A percentile compares a stretch with the other conserved stretches of the same genome.
Evolutionary conservation across 2,888 invertebrate genomes (phyloP).

Genomic region (Empis stercorea): DNA sequence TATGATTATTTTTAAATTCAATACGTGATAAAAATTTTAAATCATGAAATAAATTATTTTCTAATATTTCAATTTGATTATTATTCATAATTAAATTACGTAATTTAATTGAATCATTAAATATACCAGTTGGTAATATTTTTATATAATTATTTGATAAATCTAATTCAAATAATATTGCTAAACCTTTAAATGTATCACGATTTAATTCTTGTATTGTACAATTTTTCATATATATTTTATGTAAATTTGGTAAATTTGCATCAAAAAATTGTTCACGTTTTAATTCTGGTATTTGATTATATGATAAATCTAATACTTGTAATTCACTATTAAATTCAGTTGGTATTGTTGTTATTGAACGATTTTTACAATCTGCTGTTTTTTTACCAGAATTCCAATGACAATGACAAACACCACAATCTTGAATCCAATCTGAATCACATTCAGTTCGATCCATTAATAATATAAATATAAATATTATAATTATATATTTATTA

Average conservation of each 20-base stretch:
- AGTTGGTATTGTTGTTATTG: constrained; percentile 56
- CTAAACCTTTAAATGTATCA: constrained; percentile 61
- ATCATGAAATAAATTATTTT: constrained; percentile 62
- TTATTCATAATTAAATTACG: constrained; percentile 59
- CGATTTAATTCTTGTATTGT: constrained; percentile 57
- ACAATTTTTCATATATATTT: constrained; percentile 62
- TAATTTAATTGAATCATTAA: constrained; percentile 55
- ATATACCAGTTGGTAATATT: constrained; percentile 53
- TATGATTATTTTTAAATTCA: constrained; percentile 60
- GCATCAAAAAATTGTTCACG: constrained; percentile 55
- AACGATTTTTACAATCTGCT: constrained; percentile 60
- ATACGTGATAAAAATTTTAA: constrained; percentile 62
- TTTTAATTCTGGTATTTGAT: constrained; percentile 51
- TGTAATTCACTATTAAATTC: constrained; percentile 59
- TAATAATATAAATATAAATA: too few relatives aligned
- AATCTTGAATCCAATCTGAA: constrained; percentile 31
- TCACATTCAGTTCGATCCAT: constrained; percentile 13
- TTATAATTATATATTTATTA: too few relatives aligned
- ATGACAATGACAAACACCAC: constrained; percentile 56
- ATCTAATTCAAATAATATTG: constrained; percentile 70
- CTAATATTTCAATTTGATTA: constrained; percentile 60
- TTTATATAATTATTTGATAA: constrained; percentile 60
- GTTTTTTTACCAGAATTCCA: constrained; percentile 77
- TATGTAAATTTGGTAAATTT: constrained; percentile 66
- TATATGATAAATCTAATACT: constrained; percentile 58